These are phyloP conservation scores for Mandrillus leucophaeus DNA, from an alignment of 2,113 vertebrate genomes.

Conservation along the genomic window DNA sequence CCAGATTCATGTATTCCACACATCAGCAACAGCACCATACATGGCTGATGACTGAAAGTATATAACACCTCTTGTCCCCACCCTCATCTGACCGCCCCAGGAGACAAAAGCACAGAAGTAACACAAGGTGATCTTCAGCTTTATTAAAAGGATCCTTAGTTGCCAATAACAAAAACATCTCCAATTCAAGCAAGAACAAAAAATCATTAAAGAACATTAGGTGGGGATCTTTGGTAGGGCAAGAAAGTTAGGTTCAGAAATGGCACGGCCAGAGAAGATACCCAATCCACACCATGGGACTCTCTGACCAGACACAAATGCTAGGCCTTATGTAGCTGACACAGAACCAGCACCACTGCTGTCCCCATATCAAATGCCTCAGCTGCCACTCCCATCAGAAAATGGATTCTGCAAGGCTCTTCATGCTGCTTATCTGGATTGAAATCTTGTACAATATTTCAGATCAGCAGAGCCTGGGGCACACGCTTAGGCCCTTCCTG, in stretches of 20 bases:
- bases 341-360: not conserved
- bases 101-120: not conserved
- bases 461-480: not conserved
- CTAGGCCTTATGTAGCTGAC: not conserved
- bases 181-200: not conserved
- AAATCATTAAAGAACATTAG: not conserved
- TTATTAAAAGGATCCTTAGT: not conserved
- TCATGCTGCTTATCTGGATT: not conserved
- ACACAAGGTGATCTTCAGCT: not conserved
- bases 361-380: not conserved
- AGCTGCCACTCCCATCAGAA: not conserved
- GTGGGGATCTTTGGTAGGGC: not conserved
- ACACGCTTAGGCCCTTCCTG: not conserved
- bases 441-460: not conserved
- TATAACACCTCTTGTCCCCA: not conserved
- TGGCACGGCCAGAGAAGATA: not conserved
- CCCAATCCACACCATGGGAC: not conserved
- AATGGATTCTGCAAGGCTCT: not conserved
- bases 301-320: not conserved
- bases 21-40: not conserved
- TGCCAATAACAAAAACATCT: not conserved
- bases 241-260: not conserved
- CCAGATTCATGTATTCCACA: not conserved
- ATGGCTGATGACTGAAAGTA: not conserved
- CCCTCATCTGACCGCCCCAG: not conserved